Conservation (phyloP, 2,797 vertebrate species). For the Lycodopsis pacificus region DNA sequence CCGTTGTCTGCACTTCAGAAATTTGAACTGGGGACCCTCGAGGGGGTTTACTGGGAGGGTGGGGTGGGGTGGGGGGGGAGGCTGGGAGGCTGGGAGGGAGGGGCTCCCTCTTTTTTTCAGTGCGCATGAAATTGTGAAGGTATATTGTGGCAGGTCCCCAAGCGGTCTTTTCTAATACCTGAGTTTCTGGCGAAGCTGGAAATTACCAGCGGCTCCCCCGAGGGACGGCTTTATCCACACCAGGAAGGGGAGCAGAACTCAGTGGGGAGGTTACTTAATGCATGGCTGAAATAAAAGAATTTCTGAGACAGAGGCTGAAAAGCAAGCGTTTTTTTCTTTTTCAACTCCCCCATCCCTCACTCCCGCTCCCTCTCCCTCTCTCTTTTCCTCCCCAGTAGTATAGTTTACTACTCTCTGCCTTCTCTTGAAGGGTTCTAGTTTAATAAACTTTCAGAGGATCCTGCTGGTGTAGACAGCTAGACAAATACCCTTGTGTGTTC, state of each 20-base stretch:
- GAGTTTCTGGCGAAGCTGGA: conserved; percentile 99
- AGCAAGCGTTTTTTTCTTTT: conserved; percentile 80
- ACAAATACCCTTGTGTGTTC: conserved; percentile 86
- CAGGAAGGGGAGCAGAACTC: conserved; percentile 99
- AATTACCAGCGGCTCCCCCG: conserved; percentile 94
- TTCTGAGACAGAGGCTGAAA: conserved; percentile 95
- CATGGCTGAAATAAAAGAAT: conserved; percentile 99
- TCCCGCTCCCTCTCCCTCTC: conserved; percentile 63
- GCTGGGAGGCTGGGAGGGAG: conserved; percentile 73
- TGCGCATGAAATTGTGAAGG: conserved; percentile 99
- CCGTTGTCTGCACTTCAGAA: conserved; percentile 99
- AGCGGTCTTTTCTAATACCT: conserved; percentile 99
- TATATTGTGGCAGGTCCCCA: conserved; percentile 99
- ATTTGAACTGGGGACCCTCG: conserved; percentile 99
- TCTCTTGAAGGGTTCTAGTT: conserved; percentile 92
- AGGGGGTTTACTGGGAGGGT: conserved; percentile 90
- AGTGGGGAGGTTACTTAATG: conserved; percentile 99
- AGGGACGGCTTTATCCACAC: conserved; percentile 99
- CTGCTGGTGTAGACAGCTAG: conserved; percentile 91
- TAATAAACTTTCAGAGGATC: conserved; percentile 95
- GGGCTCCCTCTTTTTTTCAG: conserved; percentile 82
- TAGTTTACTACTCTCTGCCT: conserved; percentile 89
- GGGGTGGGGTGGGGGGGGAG: too few relatives aligned
- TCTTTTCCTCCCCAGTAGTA: conserved; percentile 90
- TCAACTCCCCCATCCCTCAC: conserved; percentile 25